Percentiles rank a stretch among this genome's conserved stretches.
Evolutionary conservation across 2,797 vertebrate species (phyloP).

Genomic region (Potorous gilbertii): DNA sequence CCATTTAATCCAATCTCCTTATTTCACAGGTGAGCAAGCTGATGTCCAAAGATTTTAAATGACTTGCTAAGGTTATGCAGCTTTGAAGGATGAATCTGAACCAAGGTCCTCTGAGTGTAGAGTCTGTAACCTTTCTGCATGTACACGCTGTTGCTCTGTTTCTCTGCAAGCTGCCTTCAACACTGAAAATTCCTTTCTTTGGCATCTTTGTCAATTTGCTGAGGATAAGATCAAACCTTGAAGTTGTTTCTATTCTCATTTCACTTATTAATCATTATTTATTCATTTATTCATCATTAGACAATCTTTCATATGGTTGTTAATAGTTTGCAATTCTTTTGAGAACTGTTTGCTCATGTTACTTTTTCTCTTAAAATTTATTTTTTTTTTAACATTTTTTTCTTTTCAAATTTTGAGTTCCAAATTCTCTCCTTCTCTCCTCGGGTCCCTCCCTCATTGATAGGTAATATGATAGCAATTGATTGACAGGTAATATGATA

Average conservation of each 20-base stretch:
- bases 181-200: not conserved
- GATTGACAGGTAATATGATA: not conserved
- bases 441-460: not conserved
- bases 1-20: too few relatives aligned
- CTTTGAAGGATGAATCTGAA: too few relatives aligned
- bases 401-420: not conserved
- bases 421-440: not conserved
- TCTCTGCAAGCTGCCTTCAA: not conserved
- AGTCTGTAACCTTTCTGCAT: too few relatives aligned
- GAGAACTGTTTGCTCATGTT: not conserved
- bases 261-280: not conserved
- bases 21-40: too few relatives aligned
- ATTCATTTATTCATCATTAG: not conserved
- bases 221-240: not conserved
- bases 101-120: too few relatives aligned
- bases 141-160: not conserved
- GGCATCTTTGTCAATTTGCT: not conserved
- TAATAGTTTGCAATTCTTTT: not conserved
- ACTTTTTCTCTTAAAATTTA: not conserved
- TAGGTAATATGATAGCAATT: too few relatives aligned
- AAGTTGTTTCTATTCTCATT: not conserved
- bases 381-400: not conserved
- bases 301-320: not conserved
- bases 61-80: too few relatives aligned
- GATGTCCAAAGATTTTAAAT: too few relatives aligned